Conservation (phyloP, 2,113 vertebrate species). For the Plecturocebus donacophilus region DNA sequence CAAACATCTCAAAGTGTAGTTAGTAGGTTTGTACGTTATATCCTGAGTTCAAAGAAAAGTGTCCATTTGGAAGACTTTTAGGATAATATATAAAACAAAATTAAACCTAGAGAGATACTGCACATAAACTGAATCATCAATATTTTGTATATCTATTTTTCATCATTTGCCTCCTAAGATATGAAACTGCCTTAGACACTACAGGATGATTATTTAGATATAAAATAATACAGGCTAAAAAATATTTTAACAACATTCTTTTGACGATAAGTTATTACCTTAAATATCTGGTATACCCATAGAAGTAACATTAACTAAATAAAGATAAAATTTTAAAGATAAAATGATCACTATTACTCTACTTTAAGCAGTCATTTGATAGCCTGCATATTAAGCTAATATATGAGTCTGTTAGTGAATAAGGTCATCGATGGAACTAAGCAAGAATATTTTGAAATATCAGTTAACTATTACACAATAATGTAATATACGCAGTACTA, state of each 20-base stretch:
- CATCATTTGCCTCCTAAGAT: neutral
- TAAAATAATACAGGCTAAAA: neutral
- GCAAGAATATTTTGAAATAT: neutral
- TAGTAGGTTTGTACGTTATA: slow-evolving; percentile 46
- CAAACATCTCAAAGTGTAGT: slow-evolving; percentile 24
- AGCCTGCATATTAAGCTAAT: neutral
- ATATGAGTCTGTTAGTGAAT: neutral
- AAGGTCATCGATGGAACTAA: neutral
- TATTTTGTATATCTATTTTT: neutral
- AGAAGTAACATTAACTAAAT: neutral
- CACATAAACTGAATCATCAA: slow-evolving; percentile 16
- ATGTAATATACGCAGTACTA: neutral
- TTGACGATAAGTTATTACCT: neutral
- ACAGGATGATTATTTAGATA: neutral
- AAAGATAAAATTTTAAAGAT: neutral
- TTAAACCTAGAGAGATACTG: neutral
- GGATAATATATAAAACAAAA: slow-evolving; percentile 28
- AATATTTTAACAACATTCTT: neutral
- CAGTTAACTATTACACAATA: neutral
- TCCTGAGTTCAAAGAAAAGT: slow-evolving; percentile 60
- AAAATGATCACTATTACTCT: neutral
- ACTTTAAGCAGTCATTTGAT: slow-evolving; percentile 5
- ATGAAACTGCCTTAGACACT: neutral
- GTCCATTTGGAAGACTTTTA: slow-evolving; percentile 58
- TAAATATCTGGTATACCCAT: neutral